These are phyloP conservation scores for Phoxinus phoxinus DNA, from an alignment of 2,113 vertebrate genomes.

Conservation along the genomic window DNA sequence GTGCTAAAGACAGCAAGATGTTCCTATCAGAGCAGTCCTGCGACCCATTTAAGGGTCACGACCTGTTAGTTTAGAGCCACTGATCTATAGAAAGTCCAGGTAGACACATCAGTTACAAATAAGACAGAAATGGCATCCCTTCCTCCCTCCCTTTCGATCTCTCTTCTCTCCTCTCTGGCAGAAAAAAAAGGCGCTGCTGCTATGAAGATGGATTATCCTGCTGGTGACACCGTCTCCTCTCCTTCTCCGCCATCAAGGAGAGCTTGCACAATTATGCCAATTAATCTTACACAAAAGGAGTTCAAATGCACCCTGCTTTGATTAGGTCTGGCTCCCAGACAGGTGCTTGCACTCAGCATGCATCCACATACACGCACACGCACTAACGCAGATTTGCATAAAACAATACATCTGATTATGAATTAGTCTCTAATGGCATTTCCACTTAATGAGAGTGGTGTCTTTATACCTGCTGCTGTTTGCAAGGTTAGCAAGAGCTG, in stretches of 20 bases:
- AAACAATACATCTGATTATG: conserved; percentile 43
- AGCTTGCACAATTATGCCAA: conserved; percentile 78
- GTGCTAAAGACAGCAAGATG: not conserved
- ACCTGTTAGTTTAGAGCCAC: not conserved
- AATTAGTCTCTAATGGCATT: conserved; percentile 43
- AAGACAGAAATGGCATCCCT: conserved; percentile 27
- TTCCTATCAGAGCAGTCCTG: not conserved
- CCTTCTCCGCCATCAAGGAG: conserved; percentile 66
- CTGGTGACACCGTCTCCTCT: conserved; percentile 71
- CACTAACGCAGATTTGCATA: conserved; percentile 26
- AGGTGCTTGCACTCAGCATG: conserved; percentile 57
- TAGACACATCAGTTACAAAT: conserved; percentile 68
- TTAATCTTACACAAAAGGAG: conserved; percentile 76
- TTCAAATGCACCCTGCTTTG: conserved; percentile 60
- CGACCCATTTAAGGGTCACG: not conserved
- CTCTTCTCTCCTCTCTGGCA: conserved; percentile 48
- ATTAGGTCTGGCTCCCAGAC: conserved; percentile 62
- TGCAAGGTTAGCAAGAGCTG: conserved; percentile 32
- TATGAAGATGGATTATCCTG: conserved; percentile 81
- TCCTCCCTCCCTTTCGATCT: conserved; percentile 43
- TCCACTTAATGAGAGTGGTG: conserved; percentile 39
- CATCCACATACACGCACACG: conserved; percentile 3
- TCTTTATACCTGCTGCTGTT: conserved; percentile 39
- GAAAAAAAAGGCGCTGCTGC: conserved; percentile 68
- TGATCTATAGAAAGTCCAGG: conserved; percentile 69